Base-by-base conservation (phyloP, 2,797 vertebrate species). In the Neomorphus geoffroyi region DNA sequence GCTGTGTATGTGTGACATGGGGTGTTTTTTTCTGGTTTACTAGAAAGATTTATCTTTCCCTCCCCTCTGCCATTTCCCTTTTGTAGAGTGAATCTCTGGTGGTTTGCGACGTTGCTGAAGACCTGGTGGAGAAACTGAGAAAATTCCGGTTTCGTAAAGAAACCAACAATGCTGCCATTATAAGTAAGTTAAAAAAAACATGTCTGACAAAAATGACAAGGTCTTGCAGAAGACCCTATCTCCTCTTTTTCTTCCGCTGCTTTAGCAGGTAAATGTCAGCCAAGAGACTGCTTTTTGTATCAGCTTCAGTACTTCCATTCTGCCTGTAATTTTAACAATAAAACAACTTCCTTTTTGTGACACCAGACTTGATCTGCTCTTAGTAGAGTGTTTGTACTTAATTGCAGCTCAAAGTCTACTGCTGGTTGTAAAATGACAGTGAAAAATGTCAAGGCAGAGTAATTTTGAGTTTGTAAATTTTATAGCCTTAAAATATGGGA, bases 121-220 rank as follows among this genome's bases (percentile, higher is more conserved):
- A 98, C 96, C 98, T 99, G 94, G 98, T 98, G 97, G 98, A 98
- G 91, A 99, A 98, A 97, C 98, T 99, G 97, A 98, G 97, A 94
- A 99, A 99, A 98, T 99, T 99, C 94, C 98, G 99, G 91, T 99
- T 99, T 97, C 98, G 99, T 71, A 99, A 99, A 97, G 99, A 99
- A 97, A 99, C 99, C 21, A 99, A 97, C 98, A 99, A 99, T 96
- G 99, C 99, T 73, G 99, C 99, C 95, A 99, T 99, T 96, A 97
- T 99, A 90, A 99, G 99, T 99, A 97, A 99, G 99, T 96, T 84
- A 33, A 95, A 93, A 33, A 95, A 93, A 88, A 51, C 4, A 10
- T 23, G 46, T 26, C 57, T 85, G 80, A 92, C 33, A 18, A 66
- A 82, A 83, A 50, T 56, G 37, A 10, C 28, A 24, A 88, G 51